Percentiles rank a stretch among this genome's conserved stretches.
These are phyloP conservation scores for Pseudanteris insignis DNA, from an alignment of 2,888 invertebrate genomes.

Conservation along the genomic window DNA sequence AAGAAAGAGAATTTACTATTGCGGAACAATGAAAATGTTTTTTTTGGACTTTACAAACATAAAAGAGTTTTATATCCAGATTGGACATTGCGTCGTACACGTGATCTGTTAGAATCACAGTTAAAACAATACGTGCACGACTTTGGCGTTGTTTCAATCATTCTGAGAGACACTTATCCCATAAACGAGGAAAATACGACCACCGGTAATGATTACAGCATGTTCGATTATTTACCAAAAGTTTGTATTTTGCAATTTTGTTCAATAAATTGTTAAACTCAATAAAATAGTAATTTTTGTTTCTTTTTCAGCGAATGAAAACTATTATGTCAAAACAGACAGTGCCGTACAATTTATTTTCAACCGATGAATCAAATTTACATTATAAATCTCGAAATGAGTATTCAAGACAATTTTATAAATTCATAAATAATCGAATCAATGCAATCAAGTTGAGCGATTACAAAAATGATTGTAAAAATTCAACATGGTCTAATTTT, in stretches of 20 bases:
- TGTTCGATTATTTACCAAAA: constrained; percentile 49
- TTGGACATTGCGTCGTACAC: constrained; percentile 40
- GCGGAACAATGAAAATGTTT: constrained; percentile 14
- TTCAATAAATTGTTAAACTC: too few species aligned
- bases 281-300: too few species aligned
- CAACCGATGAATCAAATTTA: constrained; percentile 6
- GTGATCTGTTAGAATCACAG: constrained; percentile 8
- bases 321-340: constrained; percentile 43
- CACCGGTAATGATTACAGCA: neutral
- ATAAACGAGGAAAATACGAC: constrained; percentile 34
- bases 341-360: constrained; percentile 40
- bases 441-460: constrained; percentile 4
- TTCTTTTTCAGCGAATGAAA: constrained; percentile 1
- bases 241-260: too few species aligned
- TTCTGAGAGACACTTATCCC: constrained; percentile 50
- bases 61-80: constrained; percentile 48
- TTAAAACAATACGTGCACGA: constrained; percentile 39
- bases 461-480: constrained; percentile 17
- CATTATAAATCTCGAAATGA: constrained; percentile 45
- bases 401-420: constrained; percentile 29
- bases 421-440: constrained; percentile 11
- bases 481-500: constrained; percentile 25
- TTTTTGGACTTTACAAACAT: constrained; percentile 38
- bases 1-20: constrained; percentile 21
- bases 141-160: constrained; percentile 25